Evolutionary conservation across 1,140 invertebrate species (phyloP), one percentile per base, ranked within the genome.

Genomic region (Araneus ventricosus): DNA sequence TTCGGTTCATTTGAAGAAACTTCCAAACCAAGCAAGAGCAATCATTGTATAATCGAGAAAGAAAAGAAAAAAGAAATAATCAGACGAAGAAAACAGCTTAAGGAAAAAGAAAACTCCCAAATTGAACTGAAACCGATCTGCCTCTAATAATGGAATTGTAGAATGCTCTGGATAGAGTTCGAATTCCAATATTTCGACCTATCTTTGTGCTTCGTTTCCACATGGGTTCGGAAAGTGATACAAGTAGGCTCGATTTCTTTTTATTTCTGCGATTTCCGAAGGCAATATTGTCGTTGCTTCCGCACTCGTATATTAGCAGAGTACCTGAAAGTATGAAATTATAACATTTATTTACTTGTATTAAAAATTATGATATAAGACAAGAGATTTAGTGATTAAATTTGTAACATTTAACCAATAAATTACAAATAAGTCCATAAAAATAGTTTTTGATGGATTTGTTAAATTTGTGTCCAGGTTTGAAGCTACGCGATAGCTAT

Each of bases 201-300:
- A n/a, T n/a, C 52, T 22, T 30, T 61, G 84, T 75, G 70, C 70
- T 34, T 17, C 34, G 30, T 30, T 75, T 67, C 70, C 70, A 75
- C 70, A 75, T 37, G 70, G 34, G 10, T 37, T 75, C 70, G 14
- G 30, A 75, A 75, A 34, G 70, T 75, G 14, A 4, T 4, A 75
- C 30, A 17, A 37, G 30, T 34, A 4, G 30, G 14, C 37, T 37
- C 4, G 10, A 22, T 75, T 75, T 75, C 87, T 88, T 88, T 89
- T 90, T 70, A 80, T 80, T 61, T 37, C 30, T 10, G 37, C 20
- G 57, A 52, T 59, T 91, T 91, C 57, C 79, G 52, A 63, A 59
- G 80, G 70, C 89, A 91, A 91, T 79, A 39, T 41, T n/a, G 57
- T 61, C 5, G 6, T 10, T 57, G 39, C 57, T 91, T 91, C 52